Evolutionary conservation across 1,140 invertebrate species (phyloP).

Genomic region (Drosophila kikkawai): DNA sequence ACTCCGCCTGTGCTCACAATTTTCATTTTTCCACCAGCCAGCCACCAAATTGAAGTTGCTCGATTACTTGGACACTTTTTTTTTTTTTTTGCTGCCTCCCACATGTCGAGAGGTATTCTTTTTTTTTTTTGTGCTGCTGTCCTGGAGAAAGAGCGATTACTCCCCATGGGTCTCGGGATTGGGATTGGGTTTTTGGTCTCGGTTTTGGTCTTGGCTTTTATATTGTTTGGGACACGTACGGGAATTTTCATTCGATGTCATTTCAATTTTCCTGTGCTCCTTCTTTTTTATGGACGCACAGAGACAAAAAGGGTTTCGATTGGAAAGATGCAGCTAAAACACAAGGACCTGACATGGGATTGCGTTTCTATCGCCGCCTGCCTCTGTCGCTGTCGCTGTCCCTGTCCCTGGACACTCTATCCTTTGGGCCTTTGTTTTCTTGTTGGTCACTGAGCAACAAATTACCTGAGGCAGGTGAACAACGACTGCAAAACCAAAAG

Average conservation of each 20-base stretch:
- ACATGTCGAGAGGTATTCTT: conserved; percentile 19
- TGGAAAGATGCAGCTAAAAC: conserved; percentile 64
- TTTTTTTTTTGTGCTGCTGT: conserved; percentile 18
- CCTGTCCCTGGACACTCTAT: conserved; percentile 21
- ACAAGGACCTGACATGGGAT: conserved; percentile 51
- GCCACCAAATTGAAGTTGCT: conserved; percentile 56
- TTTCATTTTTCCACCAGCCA: conserved; percentile 44
- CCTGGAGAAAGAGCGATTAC: conserved; percentile 47
- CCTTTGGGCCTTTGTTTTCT: conserved; percentile 46
- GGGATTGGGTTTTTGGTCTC: conserved; percentile 43
- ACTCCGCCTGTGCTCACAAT: conserved; percentile 31
- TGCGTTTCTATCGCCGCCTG: conserved; percentile 38
- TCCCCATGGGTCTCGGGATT: conserved; percentile 63
- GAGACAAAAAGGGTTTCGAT: conserved; percentile 77
- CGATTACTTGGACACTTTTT: conserved; percentile 69
- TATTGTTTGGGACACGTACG: conserved; percentile 76
- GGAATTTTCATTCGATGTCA: conserved; percentile 82
- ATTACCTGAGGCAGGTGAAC: conserved; percentile 76
- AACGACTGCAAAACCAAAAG: conserved; percentile 43
- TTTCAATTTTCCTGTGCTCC: conserved; percentile 75
- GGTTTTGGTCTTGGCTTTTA: conserved; percentile 54
- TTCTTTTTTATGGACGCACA: conserved; percentile 72
- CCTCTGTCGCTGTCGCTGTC: conserved; percentile 21
- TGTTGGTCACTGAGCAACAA: conserved; percentile 71
- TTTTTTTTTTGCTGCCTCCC: conserved; percentile 12